These are phyloP conservation scores for Ditula angustiorana DNA, from an alignment of 2,888 invertebrate species.

Conservation along the genomic window DNA sequence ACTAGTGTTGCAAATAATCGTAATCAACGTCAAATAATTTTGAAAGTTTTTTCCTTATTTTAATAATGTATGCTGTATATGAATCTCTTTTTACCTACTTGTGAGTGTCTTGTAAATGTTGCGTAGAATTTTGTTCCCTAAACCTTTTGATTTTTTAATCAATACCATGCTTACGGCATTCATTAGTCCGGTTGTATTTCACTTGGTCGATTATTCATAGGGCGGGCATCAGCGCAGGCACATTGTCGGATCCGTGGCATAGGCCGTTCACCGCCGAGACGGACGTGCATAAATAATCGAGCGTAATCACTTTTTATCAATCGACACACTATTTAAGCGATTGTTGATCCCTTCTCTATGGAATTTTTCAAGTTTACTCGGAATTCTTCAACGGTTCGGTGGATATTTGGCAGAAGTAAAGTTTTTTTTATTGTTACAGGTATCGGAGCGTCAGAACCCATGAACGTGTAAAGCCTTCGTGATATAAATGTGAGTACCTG, in stretches of 20 bases:
- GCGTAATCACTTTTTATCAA: slow-evolving; percentile 70
- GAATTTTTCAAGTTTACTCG: slow-evolving; percentile 14
- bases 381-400: slow-evolving; percentile 30
- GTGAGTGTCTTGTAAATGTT: neutral
- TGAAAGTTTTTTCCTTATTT: no score
- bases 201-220: slow-evolving; percentile 10
- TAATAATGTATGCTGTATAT: no score
- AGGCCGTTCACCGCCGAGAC: slow-evolving; percentile 56
- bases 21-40: no score
- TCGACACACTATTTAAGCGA: slow-evolving; percentile 72
- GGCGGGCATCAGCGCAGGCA: slow-evolving; percentile 2
- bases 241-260: slow-evolving; percentile 39
- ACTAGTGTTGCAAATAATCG: neutral
- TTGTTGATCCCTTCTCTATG: slow-evolving; percentile 61
- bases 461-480: slow-evolving; percentile 55
- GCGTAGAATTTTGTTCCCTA: neutral
- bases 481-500: slow-evolving; percentile 73
- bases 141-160: neutral
- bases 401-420: slow-evolving; percentile 39
- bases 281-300: slow-evolving; percentile 81
- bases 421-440: slow-evolving; percentile 62
- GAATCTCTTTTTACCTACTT: neutral
- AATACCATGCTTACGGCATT: neutral
- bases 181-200: slow-evolving; percentile 2
- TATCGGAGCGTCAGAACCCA: slow-evolving; percentile 49